Conservation (phyloP, 1,140 invertebrate species). For the Drosophila lacteicornis region DNA sequence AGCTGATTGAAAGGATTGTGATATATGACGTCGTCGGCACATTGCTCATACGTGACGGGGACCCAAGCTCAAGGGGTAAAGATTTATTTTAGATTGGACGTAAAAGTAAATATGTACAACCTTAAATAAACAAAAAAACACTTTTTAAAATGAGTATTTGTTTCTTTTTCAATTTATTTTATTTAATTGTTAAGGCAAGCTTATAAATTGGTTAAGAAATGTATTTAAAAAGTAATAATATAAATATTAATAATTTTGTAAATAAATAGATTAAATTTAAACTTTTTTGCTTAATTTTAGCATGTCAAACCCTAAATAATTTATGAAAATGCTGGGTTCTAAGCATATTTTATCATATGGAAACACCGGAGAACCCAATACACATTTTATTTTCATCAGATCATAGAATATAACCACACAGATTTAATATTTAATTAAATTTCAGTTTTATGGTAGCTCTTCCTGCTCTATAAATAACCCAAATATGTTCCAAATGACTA, state of each 20-base stretch:
- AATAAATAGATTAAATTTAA: background rate
- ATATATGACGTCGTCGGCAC: slow-evolving; percentile 24
- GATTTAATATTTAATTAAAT: background rate
- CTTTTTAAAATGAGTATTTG: too few relatives aligned
- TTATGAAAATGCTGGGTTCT: background rate
- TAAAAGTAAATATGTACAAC: background rate
- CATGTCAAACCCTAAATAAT: too few relatives aligned
- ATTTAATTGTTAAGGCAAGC: too few relatives aligned
- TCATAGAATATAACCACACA: background rate
- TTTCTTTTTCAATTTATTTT: too few relatives aligned
- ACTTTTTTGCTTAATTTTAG: background rate
- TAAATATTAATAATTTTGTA: too few relatives aligned
- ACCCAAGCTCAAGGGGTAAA: background rate
- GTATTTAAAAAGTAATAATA: too few relatives aligned
- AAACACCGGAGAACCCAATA: too few relatives aligned
- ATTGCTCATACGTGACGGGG: slow-evolving; percentile 26
- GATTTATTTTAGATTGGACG: background rate
- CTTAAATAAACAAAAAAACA: background rate
- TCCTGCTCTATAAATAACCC: background rate
- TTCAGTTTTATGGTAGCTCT: background rate
- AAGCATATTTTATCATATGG: too few relatives aligned
- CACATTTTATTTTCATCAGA: background rate
- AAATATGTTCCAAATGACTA: background rate
- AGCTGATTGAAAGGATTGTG: slow-evolving; percentile 53
- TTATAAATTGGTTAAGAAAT: too few relatives aligned